Evolutionary conservation across 2,888 invertebrate species (phyloP).

Genomic region (Cinara cedri): DNA sequence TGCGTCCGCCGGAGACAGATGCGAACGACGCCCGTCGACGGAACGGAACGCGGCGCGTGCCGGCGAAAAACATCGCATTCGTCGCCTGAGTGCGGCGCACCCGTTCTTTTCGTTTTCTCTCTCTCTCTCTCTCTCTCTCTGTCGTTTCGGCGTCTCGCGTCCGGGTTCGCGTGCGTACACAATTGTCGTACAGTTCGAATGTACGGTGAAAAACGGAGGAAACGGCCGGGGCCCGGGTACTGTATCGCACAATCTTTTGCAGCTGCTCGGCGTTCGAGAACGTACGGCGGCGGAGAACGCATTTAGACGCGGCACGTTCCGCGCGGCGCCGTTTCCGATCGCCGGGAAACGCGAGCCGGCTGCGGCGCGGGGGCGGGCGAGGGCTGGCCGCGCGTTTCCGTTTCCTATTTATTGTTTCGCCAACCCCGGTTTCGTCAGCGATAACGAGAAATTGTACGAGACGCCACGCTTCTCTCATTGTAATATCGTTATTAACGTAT

Average conservation of each 20-base stretch:
- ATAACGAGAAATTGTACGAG: too few relatives aligned
- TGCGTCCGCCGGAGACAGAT: conserved; percentile 41
- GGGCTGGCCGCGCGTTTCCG: conserved; percentile 28
- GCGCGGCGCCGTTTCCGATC: conserved; percentile 21
- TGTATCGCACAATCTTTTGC: conserved; percentile 16
- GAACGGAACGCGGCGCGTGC: conserved; percentile 34
- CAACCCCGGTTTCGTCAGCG: not conserved
- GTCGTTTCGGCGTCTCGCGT: not conserved
- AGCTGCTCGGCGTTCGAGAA: conserved; percentile 28
- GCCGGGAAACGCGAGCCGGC: not conserved
- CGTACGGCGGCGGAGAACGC: too few relatives aligned
- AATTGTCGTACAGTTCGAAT: not conserved
- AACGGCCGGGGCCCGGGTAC: not conserved
- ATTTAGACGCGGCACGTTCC: conserved; percentile 41
- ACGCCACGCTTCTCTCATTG: too few relatives aligned
- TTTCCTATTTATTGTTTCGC: conserved; percentile 18
- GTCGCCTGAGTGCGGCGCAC: too few relatives aligned
- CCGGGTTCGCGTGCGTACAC: too few relatives aligned
- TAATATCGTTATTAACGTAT: too few relatives aligned
- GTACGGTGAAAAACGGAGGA: conserved; percentile 26
- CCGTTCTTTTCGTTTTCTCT: too few relatives aligned
- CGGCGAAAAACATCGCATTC: too few relatives aligned
- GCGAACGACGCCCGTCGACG: conserved; percentile 27
- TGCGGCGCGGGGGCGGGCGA: not conserved
- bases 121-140: too few relatives aligned